Evolutionary conservation across 2,888 invertebrate species (phyloP).

Genomic region (Hypercompe scribonia): DNA sequence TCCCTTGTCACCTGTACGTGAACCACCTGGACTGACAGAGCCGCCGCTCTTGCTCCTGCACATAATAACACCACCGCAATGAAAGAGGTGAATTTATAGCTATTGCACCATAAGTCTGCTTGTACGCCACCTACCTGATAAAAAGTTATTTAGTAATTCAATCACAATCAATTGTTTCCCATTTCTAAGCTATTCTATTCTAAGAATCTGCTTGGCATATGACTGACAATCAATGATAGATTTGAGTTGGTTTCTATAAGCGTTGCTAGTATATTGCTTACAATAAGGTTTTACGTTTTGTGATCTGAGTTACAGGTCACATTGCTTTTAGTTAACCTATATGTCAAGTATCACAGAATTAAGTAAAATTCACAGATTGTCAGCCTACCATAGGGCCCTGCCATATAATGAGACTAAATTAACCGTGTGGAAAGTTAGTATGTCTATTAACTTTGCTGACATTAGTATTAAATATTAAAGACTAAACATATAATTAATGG

Average conservation of each 20-base stretch:
- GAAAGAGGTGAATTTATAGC: neutral
- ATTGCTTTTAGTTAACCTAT: neutral
- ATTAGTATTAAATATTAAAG: too few relatives aligned
- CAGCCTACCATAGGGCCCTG: neutral
- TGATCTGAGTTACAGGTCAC: neutral
- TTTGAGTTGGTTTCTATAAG: neutral
- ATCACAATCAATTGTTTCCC: neutral
- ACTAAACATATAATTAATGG: too few relatives aligned
- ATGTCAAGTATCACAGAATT: neutral
- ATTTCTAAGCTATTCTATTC: neutral
- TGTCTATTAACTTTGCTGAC: too few relatives aligned
- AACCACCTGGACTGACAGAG: slow-evolving; percentile 40
- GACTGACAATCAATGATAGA: neutral
- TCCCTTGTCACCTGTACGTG: slow-evolving; percentile 53
- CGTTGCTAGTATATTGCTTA: neutral
- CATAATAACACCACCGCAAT: slow-evolving; percentile 6
- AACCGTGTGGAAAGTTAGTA: neutral
- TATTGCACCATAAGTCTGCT: neutral
- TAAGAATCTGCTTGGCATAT: neutral
- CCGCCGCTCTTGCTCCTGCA: slow-evolving; percentile 43
- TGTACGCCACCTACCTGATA: neutral
- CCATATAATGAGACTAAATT: neutral
- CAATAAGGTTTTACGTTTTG: neutral
- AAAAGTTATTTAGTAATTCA: neutral
- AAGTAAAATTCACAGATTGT: neutral